Evolutionary conservation across 2,113 vertebrate species (phyloP), one percentile per base, ranked within the genome.

Genomic region (Gambusia affinis): DNA sequence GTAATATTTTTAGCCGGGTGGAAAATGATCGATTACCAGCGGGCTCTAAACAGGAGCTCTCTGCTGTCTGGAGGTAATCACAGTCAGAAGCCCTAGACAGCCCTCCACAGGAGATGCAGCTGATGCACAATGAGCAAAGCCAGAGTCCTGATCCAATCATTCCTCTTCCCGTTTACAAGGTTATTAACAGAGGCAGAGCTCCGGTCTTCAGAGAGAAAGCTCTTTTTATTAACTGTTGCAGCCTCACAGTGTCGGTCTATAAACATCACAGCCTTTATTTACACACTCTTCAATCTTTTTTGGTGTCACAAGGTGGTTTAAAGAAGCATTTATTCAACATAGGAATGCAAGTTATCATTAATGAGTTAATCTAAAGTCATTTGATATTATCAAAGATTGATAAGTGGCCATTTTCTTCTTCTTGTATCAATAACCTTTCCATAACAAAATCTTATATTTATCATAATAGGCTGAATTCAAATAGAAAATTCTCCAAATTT

Each of bases 1-100:
- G 80, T 71, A 85, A 92, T 94, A 93, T 93, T 91, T 93, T 93
- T 92, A 92, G 87, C 91, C 83, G 29, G 60, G 87, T 91, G 81
- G 64, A 77, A 90, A 88, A 81, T 88, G 84, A 94, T 93, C 86
- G 80, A 93, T 94, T 91, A 93, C 83, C 82, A 65, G 74, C 79
- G 78, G 66, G 79, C 79, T 84, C 79, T 60, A 72, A 83, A 77
- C 79, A 82, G 87, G 63, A 80, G 69, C 75, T 68, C 64, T 78
- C 75, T 73, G 28, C 63, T 85, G 82, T 81, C 89, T 85, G 78
- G 75, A 71, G 72, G 73, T 88, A 83, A 86, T 87, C 85, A 69
- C 79, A 77, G 67, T 67, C 75, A 81, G 73, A 70, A 82, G 81
- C 70, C 79, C 63, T 60, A 90, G 79, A 86, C 82, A 47, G 74